Evolutionary conservation across 2,797 vertebrate genomes (phyloP).

Genomic region (Anguilla marmorata): DNA sequence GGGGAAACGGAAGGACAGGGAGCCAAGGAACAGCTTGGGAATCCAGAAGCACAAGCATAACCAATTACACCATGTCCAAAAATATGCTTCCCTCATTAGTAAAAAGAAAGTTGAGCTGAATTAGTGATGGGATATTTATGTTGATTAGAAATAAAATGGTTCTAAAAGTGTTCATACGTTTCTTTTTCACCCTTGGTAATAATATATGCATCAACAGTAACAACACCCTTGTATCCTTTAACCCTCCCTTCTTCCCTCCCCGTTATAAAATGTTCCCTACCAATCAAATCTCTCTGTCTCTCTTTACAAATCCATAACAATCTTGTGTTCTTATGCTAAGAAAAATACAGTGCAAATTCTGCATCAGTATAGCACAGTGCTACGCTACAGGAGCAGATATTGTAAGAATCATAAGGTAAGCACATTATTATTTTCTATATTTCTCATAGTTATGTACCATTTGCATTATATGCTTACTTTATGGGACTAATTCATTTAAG

Average conservation of each 20-base stretch:
- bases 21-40: neutral
- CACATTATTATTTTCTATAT: conserved; percentile 8
- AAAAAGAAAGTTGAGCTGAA: neutral
- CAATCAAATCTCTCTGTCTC: neutral
- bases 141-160: neutral
- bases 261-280: neutral
- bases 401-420: conserved; percentile 22
- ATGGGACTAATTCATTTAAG: too few species aligned
- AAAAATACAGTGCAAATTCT: neutral
- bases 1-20: neutral
- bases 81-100: neutral
- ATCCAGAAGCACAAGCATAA: neutral
- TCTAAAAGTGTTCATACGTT: neutral
- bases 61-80: neutral
- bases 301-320: neutral
- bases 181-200: neutral
- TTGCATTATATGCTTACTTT: neutral
- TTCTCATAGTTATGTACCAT: neutral
- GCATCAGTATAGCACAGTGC: neutral
- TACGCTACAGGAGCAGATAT: neutral
- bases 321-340: neutral
- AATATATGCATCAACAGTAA: neutral
- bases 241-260: conserved; percentile 12
- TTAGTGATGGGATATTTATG: neutral
- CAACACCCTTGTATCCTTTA: neutral